These are phyloP conservation scores for Danionella dracula DNA, from an alignment of 2,797 vertebrate species.

Conservation along the genomic window DNA sequence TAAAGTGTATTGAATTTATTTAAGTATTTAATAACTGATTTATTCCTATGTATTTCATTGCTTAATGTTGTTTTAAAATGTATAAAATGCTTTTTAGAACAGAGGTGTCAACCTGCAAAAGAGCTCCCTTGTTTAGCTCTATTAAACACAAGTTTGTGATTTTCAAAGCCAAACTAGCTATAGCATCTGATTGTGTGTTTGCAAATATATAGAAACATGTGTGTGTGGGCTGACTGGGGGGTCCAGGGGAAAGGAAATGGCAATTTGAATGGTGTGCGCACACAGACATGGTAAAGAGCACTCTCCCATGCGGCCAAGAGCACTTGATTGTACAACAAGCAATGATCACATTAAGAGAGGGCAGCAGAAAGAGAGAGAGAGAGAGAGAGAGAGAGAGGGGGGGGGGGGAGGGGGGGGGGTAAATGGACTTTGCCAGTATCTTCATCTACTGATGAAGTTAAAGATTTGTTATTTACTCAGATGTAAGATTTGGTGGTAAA, in stretches of 20 bases:
- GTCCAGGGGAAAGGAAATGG: conserved; percentile 50
- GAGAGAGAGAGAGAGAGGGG: conserved; percentile 14
- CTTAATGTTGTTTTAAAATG: too few species aligned
- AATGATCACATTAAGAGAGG: conserved; percentile 72
- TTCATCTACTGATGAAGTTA: conserved; percentile 32
- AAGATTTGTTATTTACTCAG: too few species aligned
- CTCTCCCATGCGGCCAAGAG: conserved; percentile 65
- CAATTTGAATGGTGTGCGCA: conserved; percentile 67
- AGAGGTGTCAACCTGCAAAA: too few species aligned
- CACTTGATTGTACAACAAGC: conserved; percentile 72
- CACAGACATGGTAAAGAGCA: conserved; percentile 68
- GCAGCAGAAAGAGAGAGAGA: conserved; percentile 61
- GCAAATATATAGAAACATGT: background rate
- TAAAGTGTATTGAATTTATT: too few species aligned
- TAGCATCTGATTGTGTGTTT: too few species aligned
- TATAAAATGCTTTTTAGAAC: too few species aligned
- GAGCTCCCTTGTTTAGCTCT: background rate
- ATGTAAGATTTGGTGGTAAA: too few species aligned
- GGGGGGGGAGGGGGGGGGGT: conserved; percentile 48
- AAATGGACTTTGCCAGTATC: conserved; percentile 60
- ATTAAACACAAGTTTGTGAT: too few species aligned
- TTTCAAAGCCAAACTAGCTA: too few species aligned
- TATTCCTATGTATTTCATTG: too few species aligned
- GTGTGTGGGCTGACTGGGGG: conserved; percentile 6
- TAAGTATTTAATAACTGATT: too few species aligned